These are phyloP conservation scores for Nomada lathburiana DNA, from an alignment of 2,888 invertebrate genomes.

Conservation along the genomic window DNA sequence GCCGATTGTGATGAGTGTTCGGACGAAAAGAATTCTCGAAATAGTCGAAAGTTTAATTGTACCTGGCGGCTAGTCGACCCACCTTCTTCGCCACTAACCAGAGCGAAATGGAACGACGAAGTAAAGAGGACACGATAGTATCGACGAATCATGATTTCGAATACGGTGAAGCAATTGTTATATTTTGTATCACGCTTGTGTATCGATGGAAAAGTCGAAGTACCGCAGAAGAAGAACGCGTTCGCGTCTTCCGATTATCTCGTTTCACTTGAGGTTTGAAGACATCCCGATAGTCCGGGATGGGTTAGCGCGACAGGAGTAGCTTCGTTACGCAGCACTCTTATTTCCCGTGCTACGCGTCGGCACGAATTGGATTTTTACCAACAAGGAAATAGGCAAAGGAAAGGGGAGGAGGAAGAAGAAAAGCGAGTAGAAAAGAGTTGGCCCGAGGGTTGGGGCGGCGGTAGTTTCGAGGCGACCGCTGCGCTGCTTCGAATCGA, in stretches of 20 bases:
- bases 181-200: too few relatives aligned
- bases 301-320: background rate
- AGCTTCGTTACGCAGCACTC: constrained; percentile 40
- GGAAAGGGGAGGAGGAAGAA: constrained; percentile 29
- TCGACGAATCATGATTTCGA: constrained; percentile 71
- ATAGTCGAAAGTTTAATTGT: constrained; percentile 77
- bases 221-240: background rate
- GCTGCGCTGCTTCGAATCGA: constrained; percentile 56
- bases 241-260: constrained; percentile 12
- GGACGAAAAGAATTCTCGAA: constrained; percentile 73
- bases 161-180: constrained; percentile 1
- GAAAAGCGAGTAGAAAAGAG: constrained; percentile 31
- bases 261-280: too few relatives aligned
- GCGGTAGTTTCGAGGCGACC: constrained; percentile 51
- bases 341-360: constrained; percentile 52
- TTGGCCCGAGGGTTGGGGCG: background rate
- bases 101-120: constrained; percentile 71
- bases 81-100: constrained; percentile 41
- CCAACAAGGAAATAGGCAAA: constrained; percentile 57
- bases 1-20: constrained; percentile 10
- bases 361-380: constrained; percentile 65
- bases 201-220: background rate
- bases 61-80: constrained; percentile 51
- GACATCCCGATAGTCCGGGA: background rate
- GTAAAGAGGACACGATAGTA: constrained; percentile 74